Evolutionary conservation across 2,797 vertebrate genomes (phyloP), one percentile per base, ranked within the genome.

Genomic region (Nyctalus aviator): DNA sequence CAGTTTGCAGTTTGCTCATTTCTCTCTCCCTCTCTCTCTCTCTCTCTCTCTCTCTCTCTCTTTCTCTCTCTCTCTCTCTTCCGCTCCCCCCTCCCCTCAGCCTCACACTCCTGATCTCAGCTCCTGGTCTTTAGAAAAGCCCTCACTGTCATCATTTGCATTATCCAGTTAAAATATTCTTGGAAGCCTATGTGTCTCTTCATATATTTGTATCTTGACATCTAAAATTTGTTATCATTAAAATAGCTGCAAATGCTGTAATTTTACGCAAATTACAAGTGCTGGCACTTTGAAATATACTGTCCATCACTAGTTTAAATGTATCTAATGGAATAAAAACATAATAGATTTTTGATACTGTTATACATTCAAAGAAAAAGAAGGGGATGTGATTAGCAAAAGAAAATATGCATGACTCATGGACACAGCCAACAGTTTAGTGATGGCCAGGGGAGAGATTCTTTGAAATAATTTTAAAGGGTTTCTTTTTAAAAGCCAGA

Each of bases 291-390:
- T 12, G 30, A 64, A 94, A 81, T 30, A 48, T 59, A 91, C 30
- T 41, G 10, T 20, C 57, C 6, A 25, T 48, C 14, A n/a, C 21
- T 44, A 72, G 35, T 50, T 72, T 18, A 72, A 81, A 37, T 77
- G 5, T 13, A 55, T n/a, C 1, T 4, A 25, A 18, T 46, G 15
- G 5, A 55, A 84, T 25, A 2, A 68, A 94, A 57, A 37, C 59
- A 46, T 50, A 44, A 35, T 25, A 48, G 1, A 44, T 6, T 46
- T 86, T 86, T 91, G 8, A 85, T 23, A 35, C 27, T 68, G 6
- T 17, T 8, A 76, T 27, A 5, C 21, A 68, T 72, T 90, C 37
- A 88, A 68, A 76, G 72, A 68, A 72, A 86, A n/a, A 57, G 59
- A 66, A 66, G 62, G 15, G n/a, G 62, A 32, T 7, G 1, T n/a